Base-by-base conservation (phyloP, 2,113 vertebrate species). In the Phyllostomus discolor region DNA sequence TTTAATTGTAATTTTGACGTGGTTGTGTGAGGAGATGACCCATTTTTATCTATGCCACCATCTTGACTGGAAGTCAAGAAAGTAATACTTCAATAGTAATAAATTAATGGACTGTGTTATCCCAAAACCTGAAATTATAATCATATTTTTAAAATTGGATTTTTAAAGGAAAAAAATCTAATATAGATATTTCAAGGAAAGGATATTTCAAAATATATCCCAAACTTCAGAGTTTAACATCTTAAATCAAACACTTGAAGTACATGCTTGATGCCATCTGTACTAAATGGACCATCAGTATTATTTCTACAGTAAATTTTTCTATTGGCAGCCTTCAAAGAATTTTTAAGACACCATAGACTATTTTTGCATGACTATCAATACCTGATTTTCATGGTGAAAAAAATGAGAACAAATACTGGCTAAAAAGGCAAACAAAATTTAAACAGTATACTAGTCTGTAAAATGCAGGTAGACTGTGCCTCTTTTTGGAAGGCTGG, bases 391-490 rank as follows among this genome's bases (percentile, higher is more conserved):
- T 81, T 26, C 22, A 95, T 35, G 12, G 35, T 41, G 17, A 75
- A 91, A 82, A 86, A 87, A 83, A 41, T 24, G 69, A 64, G 6
- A 83, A 82, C 17, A 88, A 78, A 38, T 86, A 79, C 38, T 82
- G 62, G 46, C 57, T 95, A 62, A 69, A 84, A 88, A 88, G 35
- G 22, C 67, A 87, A 93, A 57, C 72, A 95, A 88, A 96, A 89
- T 57, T 69, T 76, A 91, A 93, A 73, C 54, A 89, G 26, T 52
- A 75, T 54, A 7, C 57, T 50, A 52, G 54, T 62, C 57, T 81
- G 2, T 91, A 91, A 89, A 88, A 69, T 70, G 33, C 20, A 67
- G 78, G 48, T 54, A 80, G 19, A 73, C 54, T 33, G 43, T 84
- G n/a, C 31, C 43, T 69, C 33, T 67, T 46, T 90, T 26, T 86